Base-by-base conservation (phyloP, 2,888 invertebrate species). In the Gonocerus acuteangulatus region DNA sequence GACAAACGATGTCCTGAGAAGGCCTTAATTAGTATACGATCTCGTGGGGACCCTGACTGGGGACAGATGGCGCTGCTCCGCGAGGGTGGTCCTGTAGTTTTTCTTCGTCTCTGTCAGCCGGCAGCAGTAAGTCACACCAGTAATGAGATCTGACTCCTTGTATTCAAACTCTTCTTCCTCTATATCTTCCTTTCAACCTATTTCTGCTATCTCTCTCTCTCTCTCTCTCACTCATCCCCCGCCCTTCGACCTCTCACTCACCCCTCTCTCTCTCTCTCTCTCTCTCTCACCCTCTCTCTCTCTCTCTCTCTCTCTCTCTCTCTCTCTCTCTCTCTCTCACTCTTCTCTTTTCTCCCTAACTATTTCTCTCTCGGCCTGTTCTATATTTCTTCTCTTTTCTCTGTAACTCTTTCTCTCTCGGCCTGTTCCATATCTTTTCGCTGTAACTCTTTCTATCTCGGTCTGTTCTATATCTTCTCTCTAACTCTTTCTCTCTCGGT, bases 281-380 rank as follows among this genome's bases (percentile, higher is more conserved):
- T 48, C 48, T 22, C 48, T 23, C 48, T 48, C 48, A 22, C 48
- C 22, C 48, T 48, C 48, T 48, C 45, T 45, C 19, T 45, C 45
- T 45, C 18, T 45, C 45, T 45, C 18, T 45, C 45, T 45, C 18
- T 19, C 45, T 18, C 19, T 45, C 45, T 45, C 48, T 23, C 48
- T 48, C 48, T 48, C 48, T 23, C 22, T 48, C 48, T 48, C 22
- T 48, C 48, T 48, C 48, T 23, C 23, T 48, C 48, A 7, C 45
- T 45, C 45, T 19, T 19, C 18, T 19, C 4, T 4, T 19, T 18
- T 19, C 21, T 19, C 21, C 13, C 45, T 45, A 3, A 6, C 45
- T 45, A 16, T 18, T 19, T 18, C 45, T 45, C 45, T 45, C 45
- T 19, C 21, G 11, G n/a, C n/a, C n/a, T n/a, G n/a, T n/a, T n/a